Evolutionary conservation across 2,797 vertebrate genomes (phyloP), one percentile per base, ranked within the genome.

Genomic region (Poecile montanus): DNA sequence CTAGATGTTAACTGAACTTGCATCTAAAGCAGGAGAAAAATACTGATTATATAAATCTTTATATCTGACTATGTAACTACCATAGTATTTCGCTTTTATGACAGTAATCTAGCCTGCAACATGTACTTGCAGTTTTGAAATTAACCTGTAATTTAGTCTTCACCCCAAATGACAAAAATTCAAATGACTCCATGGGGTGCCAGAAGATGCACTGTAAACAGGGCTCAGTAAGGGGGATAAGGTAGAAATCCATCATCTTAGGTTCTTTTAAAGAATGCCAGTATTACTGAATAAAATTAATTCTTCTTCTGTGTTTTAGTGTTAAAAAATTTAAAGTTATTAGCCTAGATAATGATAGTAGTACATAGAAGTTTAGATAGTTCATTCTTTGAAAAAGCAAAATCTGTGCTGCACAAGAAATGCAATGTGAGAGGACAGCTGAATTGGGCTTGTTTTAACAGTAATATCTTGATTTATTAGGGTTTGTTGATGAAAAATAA

Each of bases 141-240:
- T 98, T 98, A 98, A 98, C 98, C 98, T 98, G 97, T 97, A 98
- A 98, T 98, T 98, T 98, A 98, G 97, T 98, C 97, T 98, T 98
- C 98, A 98, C 97, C 98, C 98, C 98, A 98, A 98, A 98, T 98
- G 98, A 98, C 98, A 98, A 98, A 98, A 98, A 98, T 97, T 98
- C 97, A 98, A 98, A 98, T 98, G 97, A 97, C 98, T 98, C 98
- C 78, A 96, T 98, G 97, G 98, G 98, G 98, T 97, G 97, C 98
- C 97, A 93, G 97, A 96, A 97, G 97, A 98, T 98, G 97, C 97
- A 96, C 97, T 97, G 96, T 98, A 98, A 98, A 98, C 97, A 98
- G 97, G 97, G 85, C 96, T 97, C 85, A 5, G 92, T 87, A 91
- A 97, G 96, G 93, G 96, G 96, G 90, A 91, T 93, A 90, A 91